Base-by-base conservation (phyloP, 2,888 invertebrate genomes). In the Phalera bucephala region DNA sequence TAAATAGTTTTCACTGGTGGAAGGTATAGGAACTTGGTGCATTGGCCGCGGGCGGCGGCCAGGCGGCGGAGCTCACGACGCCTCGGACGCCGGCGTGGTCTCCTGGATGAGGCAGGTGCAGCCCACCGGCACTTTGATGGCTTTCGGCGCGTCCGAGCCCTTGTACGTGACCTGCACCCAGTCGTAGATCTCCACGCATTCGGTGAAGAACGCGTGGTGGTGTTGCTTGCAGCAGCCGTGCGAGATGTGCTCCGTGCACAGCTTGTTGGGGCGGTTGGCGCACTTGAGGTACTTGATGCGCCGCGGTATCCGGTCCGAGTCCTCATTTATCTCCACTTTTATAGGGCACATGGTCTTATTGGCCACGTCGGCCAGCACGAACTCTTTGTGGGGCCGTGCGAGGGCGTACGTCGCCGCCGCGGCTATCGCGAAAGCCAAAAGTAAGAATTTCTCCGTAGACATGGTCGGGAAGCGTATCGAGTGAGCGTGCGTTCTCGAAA, bases 101-200 rank as follows among this genome's bases (percentile, higher is more conserved):
- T 67, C 56, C 47, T 65, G 62, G 52, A 85, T 71, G 64, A 85
- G 72, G 74, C 88, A 88, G 23, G 77, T 60, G 80, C 88, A 88
- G 62, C 88, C 88, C 41, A 88, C 85, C 7, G 77, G 58, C 62
- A 87, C 86, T 42, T 65, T 63, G 45, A 64, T 41, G 33, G 57
- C 40, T 38, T 43, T 33, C 36, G 61, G 57, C 39, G 10, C 35
- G 31, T 44, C 44, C 23, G 19, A 33, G 23, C 38, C 45, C 43
- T 58, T 65, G 75, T 72, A 79, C 49, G 63, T 59, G 60, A 88
- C 88, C 39, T 77, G 71, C 72, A 85, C 85, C 45, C 62, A 66
- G 75, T 88, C 88, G 41, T 55, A 70, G 44, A 88, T 74, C 72
- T 86, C 80, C 36, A 80, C 81, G 72, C 88, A 88, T 64, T 78